Evolutionary conservation across 2,888 invertebrate species (phyloP).

Genomic region (Bugula neritina): DNA sequence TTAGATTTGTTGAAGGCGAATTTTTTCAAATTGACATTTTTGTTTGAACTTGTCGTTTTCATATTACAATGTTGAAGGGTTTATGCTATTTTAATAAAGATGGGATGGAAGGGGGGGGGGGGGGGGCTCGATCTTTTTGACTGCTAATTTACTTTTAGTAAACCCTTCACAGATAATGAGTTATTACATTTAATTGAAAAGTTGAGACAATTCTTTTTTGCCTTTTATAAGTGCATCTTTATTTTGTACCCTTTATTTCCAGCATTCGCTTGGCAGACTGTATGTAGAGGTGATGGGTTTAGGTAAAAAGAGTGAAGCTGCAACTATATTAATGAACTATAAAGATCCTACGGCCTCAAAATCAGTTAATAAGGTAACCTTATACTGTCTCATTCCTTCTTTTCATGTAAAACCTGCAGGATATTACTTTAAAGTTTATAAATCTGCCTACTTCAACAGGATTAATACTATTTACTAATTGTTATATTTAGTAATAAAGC

Average conservation of each 20-base stretch:
- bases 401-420: no score
- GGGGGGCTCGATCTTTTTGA: no score
- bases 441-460: not conserved
- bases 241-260: conserved; percentile 32
- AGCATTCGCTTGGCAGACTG: conserved; percentile 64
- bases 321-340: conserved; percentile 58
- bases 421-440: not conserved
- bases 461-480: not conserved
- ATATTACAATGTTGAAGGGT: no score
- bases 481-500: no score
- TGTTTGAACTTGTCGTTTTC: no score
- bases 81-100: no score
- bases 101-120: no score
- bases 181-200: not conserved
- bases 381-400: no score
- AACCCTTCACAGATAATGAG: not conserved
- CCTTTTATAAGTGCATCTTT: not conserved
- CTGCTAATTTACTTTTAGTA: no score
- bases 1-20: no score
- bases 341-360: conserved; percentile 51
- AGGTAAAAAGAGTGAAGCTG: conserved; percentile 62
- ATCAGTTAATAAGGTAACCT: not conserved
- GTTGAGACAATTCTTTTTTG: not conserved
- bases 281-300: conserved; percentile 71
- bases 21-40: no score